A percentile compares a stretch with the other conserved stretches of the same genome.
phyloP scores from a whole-genome alignment of 1,140 invertebrate species.

The Dreissena polymorpha region DNA sequence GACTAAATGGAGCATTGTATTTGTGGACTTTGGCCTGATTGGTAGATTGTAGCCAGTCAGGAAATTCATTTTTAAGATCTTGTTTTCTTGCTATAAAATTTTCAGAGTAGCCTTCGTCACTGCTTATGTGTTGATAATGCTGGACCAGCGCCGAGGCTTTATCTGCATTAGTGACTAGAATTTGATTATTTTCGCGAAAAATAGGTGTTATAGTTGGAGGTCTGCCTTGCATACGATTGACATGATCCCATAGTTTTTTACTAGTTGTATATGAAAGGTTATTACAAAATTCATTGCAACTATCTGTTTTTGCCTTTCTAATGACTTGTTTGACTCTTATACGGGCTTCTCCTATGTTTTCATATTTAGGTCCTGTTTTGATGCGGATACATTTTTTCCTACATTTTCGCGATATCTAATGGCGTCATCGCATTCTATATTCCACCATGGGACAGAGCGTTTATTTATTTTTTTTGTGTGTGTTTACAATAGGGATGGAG shows the following conservation, averaged over 20 bases:
- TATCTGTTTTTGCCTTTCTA: not conserved
- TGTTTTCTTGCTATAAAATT: not conserved
- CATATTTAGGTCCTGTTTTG: not conserved
- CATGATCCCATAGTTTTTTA: not conserved
- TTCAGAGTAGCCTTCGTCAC: not conserved
- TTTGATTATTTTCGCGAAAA: not conserved
- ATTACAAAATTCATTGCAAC: slow-evolving; percentile 4
- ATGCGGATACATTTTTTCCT: not conserved
- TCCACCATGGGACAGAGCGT: not conserved
- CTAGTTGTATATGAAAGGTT: not conserved
- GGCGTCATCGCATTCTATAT: not conserved
- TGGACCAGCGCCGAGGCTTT: slow-evolving; percentile 4
- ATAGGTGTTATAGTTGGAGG: not conserved
- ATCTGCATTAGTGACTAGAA: not conserved
- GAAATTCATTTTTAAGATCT: not conserved
- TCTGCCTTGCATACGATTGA: not conserved
- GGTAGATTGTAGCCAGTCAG: not conserved
- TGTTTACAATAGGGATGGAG: not conserved
- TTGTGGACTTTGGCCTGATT: not conserved
- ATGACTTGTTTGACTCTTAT: not conserved
- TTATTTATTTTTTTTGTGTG: not conserved
- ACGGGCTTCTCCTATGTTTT: not conserved
- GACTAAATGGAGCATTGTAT: not conserved
- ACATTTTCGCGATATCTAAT: not conserved
- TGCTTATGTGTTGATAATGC: not conserved